Evolutionary conservation across 2,888 invertebrate species (phyloP), one percentile per base, ranked within the genome.

Genomic region (Callosobruchus maculatus): DNA sequence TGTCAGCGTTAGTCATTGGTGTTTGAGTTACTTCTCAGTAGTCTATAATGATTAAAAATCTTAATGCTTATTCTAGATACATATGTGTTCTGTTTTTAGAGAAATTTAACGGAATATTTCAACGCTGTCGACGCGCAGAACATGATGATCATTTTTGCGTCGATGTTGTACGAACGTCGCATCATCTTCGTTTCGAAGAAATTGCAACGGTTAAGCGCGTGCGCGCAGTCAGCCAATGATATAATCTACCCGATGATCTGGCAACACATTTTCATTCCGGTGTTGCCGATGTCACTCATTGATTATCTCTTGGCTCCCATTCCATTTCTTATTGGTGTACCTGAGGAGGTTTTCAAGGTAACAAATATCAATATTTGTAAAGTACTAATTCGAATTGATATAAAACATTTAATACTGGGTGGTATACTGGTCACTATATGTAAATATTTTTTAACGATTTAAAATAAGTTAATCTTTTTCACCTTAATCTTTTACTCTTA

Each of bases 251-350:
- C 99, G 0, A 98, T 99, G 97, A 94, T 94, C 80, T 99, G 99
- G 99, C 98, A 99, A 88, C 98, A 98, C 84, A 96, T 99, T 84
- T 99, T 96, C 87, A 98, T 99, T 87, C 98, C 98, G 72, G 94
- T 99, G 80, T 88, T 98, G 83, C 98, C 98, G 22, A 91, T 93
- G 86, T 92, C 94, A 84, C 90, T 98, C 77, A 93, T 95, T 79
- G 98, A 98, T 87, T 96, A 96, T 87, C 88, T 97, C 79, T 89
- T 94, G 81, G 99, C 99, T 20, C 99, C 99, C 0, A 99, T 99
- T 98, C 99, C 99, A 70, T 99, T 95, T 89, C 90, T 99, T 70
- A 97, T 99, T 83, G 99, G 99, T 76, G 96, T 98, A 77, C 98
- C 98, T 79, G 91, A 93, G 78, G 91, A 92, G 82, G 93, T 97